These are phyloP conservation scores for Campylomormyrus numenius DNA, from an alignment of 2,113 vertebrate species.

Conservation along the genomic window DNA sequence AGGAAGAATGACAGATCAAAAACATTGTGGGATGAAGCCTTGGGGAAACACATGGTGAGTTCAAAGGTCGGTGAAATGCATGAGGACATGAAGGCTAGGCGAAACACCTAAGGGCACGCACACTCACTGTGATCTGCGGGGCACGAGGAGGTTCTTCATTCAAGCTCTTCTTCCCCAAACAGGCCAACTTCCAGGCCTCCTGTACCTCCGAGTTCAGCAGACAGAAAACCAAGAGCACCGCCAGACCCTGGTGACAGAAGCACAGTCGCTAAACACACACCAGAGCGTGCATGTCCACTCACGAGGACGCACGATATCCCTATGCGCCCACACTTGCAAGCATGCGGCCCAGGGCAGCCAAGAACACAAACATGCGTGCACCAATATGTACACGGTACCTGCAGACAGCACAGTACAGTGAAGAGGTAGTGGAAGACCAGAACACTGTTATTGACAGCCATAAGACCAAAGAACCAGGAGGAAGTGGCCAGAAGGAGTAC, in stretches of 20 bases:
- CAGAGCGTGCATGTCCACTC: not conserved
- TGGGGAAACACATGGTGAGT: not conserved
- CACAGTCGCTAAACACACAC: not conserved
- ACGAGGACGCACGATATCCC: not conserved
- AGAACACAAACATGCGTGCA: conserved; percentile 8
- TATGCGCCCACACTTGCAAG: not conserved
- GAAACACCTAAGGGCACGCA: conserved; percentile 27
- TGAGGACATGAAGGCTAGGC: conserved; percentile 32
- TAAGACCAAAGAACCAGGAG: conserved; percentile 94
- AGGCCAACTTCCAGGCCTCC: conserved; percentile 83
- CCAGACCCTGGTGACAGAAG: conserved; percentile 67
- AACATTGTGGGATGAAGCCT: conserved; percentile 4
- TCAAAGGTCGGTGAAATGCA: conserved; percentile 23
- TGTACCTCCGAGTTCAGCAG: conserved; percentile 81
- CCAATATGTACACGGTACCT: conserved; percentile 61
- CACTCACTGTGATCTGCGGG: conserved; percentile 64
- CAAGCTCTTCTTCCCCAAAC: conserved; percentile 76
- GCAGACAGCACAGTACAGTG: conserved; percentile 81
- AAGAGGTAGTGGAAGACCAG: conserved; percentile 98
- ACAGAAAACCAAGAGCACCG: conserved; percentile 81
- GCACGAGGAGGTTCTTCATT: conserved; percentile 71
- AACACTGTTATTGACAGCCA: conserved; percentile 97
- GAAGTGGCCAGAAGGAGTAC: conserved; percentile 86
- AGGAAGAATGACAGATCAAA: conserved; percentile 18
- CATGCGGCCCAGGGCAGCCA: not conserved